Percentiles rank a stretch among this genome's conserved stretches.
phyloP scores from a whole-genome alignment of 1,140 invertebrate genomes.

The Plectrocnemia conspersa region DNA sequence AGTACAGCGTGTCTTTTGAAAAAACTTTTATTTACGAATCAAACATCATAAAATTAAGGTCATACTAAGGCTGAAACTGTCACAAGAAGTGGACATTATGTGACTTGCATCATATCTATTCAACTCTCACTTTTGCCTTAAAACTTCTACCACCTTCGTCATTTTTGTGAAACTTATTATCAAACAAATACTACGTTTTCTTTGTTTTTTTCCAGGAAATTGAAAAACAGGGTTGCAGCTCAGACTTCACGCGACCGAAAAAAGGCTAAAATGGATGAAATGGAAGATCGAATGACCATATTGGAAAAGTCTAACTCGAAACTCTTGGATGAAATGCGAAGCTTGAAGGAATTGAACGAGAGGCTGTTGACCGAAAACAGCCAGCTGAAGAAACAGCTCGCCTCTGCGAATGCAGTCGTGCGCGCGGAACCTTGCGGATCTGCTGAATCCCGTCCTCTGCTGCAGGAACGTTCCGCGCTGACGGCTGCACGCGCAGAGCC shows the following conservation, averaged over 20 bases:
- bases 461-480: constrained; percentile 67
- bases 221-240: constrained; percentile 96
- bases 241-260: constrained; percentile 96
- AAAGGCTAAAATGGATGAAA: constrained; percentile 84
- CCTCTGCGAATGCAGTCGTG: constrained; percentile 42
- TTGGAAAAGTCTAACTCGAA: constrained; percentile 62
- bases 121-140: too few species aligned
- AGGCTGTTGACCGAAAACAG: constrained; percentile 60
- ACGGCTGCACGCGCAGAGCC: constrained; percentile 49
- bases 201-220: constrained; percentile 66
- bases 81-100: too few species aligned
- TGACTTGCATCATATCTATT: too few species aligned
- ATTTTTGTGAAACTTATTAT: too few species aligned
- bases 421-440: constrained; percentile 61
- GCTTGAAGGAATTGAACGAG: constrained; percentile 62
- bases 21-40: too few species aligned
- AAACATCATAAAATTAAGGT: neutral
- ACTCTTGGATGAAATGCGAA: constrained; percentile 60
- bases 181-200: too few species aligned
- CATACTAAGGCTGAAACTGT: neutral
- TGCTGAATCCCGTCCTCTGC: constrained; percentile 78
- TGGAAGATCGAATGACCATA: constrained; percentile 68
- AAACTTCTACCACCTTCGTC: too few species aligned
- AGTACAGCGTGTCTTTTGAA: too few species aligned
- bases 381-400: constrained; percentile 53